Conservation (phyloP, 92 coral and sea anemone species). For the Porites divaricata region DNA sequence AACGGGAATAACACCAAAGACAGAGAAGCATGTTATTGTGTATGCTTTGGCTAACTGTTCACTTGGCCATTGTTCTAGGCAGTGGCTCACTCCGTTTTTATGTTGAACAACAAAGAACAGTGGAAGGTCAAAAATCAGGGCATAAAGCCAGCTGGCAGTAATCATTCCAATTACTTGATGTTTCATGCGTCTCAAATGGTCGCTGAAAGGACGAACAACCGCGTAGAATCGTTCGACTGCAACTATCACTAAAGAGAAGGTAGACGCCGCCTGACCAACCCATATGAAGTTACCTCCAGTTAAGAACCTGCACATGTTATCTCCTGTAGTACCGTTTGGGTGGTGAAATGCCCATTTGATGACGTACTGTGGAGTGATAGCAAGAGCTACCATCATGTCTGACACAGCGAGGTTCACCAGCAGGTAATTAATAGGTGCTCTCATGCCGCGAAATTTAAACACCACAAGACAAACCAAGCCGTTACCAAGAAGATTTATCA, state of each 20-base stretch:
- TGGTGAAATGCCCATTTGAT: slow-evolving; percentile 32
- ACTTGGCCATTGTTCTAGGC: slow-evolving; percentile 14
- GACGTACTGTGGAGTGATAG: slow-evolving; percentile 31
- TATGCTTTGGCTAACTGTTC: slow-evolving; percentile 48
- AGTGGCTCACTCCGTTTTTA: not conserved
- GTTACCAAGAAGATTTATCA: slow-evolving; percentile 30
- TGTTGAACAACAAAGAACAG: not conserved
- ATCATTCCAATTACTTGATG: slow-evolving; percentile 10
- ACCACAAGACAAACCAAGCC: slow-evolving; percentile 41
- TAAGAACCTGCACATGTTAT: slow-evolving; percentile 26
- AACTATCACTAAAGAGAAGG: slow-evolving; percentile 24
- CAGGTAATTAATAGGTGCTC: slow-evolving; percentile 53
- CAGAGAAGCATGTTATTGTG: slow-evolving; percentile 67
- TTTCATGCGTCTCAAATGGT: not conserved
- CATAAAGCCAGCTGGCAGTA: slow-evolving; percentile 24
- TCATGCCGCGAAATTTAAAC: slow-evolving; percentile 46
- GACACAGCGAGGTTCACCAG: slow-evolving; percentile 57
- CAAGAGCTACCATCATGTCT: slow-evolving; percentile 44
- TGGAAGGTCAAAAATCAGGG: slow-evolving; percentile 30
- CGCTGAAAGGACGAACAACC: slow-evolving; percentile 31
- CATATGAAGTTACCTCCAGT: slow-evolving; percentile 51
- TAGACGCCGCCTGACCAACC: slow-evolving; percentile 44
- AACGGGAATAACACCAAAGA: slow-evolving; percentile 68
- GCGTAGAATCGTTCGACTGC: slow-evolving; percentile 54
- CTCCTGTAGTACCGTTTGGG: slow-evolving; percentile 40